A percentile compares a stretch with the other conserved stretches of the same genome.
These are phyloP conservation scores for Eurytoma californica DNA, from an alignment of 2,888 invertebrate genomes.

Conservation along the genomic window DNA sequence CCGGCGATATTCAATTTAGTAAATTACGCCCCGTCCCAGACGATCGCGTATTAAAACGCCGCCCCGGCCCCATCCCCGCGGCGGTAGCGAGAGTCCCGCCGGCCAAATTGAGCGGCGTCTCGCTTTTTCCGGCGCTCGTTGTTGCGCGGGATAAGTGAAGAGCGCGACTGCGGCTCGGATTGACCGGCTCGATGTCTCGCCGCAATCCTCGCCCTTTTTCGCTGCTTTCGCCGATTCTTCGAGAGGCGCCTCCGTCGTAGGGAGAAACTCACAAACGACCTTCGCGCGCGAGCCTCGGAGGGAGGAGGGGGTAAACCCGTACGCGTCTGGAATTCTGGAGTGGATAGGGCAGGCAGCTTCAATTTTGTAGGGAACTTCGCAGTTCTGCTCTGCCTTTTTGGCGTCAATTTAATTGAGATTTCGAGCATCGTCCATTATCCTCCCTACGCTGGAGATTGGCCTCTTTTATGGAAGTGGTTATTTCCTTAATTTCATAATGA, in stretches of 20 bases:
- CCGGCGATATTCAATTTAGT: slow-evolving; percentile 66
- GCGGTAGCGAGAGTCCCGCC: slow-evolving; percentile 11
- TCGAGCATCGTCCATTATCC: too few species aligned
- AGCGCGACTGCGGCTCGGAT: slow-evolving; percentile 21
- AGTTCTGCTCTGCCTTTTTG: background rate
- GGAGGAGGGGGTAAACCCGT: background rate
- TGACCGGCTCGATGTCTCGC: slow-evolving; percentile 32
- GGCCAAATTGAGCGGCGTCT: background rate
- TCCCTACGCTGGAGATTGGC: too few species aligned
- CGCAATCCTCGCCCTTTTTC: background rate
- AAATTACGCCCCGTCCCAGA: slow-evolving; percentile 63
- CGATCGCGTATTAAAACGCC: slow-evolving; percentile 63
- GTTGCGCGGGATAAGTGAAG: slow-evolving; percentile 17
- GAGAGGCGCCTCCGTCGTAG: background rate
- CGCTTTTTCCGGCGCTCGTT: slow-evolving; percentile 10
- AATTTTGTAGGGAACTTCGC: background rate
- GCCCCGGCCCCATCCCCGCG: slow-evolving; percentile 38
- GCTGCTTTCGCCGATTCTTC: background rate
- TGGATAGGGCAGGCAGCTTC: background rate
- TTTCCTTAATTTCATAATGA: too few species aligned
- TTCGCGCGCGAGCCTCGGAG: slow-evolving; percentile 7
- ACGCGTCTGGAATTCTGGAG: slow-evolving; percentile 11
- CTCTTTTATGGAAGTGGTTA: too few species aligned
- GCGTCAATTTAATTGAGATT: too few species aligned
- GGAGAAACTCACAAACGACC: slow-evolving; percentile 35